A percentile compares a stretch with the other conserved stretches of the same genome.
These are phyloP conservation scores for Otus sunia DNA, from an alignment of 2,113 vertebrate genomes.

Conservation along the genomic window DNA sequence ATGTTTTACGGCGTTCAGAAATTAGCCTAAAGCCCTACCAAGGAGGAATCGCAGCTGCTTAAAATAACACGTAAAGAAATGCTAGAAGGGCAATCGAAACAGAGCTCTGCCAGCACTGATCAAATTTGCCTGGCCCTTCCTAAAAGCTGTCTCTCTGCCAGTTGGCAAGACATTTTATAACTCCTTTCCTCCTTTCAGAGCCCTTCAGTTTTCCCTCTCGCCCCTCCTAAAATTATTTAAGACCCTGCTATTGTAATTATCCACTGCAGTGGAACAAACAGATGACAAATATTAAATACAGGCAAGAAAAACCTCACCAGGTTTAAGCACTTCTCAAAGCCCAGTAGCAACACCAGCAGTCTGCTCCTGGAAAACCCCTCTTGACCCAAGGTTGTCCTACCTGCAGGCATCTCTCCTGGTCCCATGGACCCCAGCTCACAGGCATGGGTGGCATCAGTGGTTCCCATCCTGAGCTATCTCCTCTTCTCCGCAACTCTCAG, in stretches of 20 bases:
- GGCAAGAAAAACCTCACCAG: rapidly evolving
- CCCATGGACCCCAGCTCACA: background rate
- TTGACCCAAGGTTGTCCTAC: background rate
- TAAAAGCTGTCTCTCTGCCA: background rate
- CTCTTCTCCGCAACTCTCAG: background rate
- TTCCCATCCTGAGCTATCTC: background rate
- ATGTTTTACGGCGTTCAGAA: rapidly evolving
- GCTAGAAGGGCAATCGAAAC: background rate
- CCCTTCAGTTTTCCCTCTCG: background rate
- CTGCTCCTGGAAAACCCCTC: background rate
- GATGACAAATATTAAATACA: background rate
- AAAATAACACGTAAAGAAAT: rapidly evolving
- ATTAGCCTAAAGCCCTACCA: background rate
- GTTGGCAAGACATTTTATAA: background rate
- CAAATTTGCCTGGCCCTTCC: background rate
- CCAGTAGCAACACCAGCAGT: rapidly evolving
- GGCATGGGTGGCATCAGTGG: background rate
- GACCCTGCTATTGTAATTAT: background rate
- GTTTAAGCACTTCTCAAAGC: background rate
- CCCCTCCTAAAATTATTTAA: background rate
- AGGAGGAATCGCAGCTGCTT: background rate
- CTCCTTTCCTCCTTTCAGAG: background rate
- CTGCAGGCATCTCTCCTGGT: background rate
- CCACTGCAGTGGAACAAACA: background rate
- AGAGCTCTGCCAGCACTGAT: background rate